Conservation (phyloP, 2,888 invertebrate species). For the Phaedon cochleariae region DNA sequence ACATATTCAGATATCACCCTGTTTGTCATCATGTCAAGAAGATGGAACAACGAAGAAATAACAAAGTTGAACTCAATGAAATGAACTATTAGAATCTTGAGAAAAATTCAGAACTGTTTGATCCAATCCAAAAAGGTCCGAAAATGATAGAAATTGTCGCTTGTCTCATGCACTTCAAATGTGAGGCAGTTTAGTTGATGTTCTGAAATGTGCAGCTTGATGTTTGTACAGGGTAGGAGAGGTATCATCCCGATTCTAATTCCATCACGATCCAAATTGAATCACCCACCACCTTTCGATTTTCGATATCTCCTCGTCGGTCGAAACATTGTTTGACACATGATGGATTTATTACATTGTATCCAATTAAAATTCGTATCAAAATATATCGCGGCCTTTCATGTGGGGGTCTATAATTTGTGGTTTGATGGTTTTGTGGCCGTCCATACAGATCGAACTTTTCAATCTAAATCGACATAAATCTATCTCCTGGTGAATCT, state of each 20-base stretch:
- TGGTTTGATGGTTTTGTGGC: slow-evolving; percentile 43
- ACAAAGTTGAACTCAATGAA: too few relatives aligned
- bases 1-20: too few relatives aligned
- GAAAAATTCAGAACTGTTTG: too few relatives aligned
- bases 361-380: slow-evolving; percentile 42
- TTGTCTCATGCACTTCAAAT: too few relatives aligned
- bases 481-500: slow-evolving; percentile 34
- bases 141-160: too few relatives aligned
- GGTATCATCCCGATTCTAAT: background rate
- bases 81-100: too few relatives aligned
- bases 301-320: background rate
- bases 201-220: too few relatives aligned
- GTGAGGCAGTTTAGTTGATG: too few relatives aligned
- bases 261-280: background rate
- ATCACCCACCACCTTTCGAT: background rate
- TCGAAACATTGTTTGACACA: slow-evolving; percentile 26
- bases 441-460: slow-evolving; percentile 47
- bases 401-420: slow-evolving; percentile 44
- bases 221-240: too few relatives aligned
- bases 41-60: too few relatives aligned
- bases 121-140: too few relatives aligned
- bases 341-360: slow-evolving; percentile 40
- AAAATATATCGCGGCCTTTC: slow-evolving; percentile 28
- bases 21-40: too few relatives aligned
- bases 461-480: slow-evolving; percentile 51